These are phyloP conservation scores for Chanos chanos DNA, from an alignment of 2,797 vertebrate species.

Conservation along the genomic window DNA sequence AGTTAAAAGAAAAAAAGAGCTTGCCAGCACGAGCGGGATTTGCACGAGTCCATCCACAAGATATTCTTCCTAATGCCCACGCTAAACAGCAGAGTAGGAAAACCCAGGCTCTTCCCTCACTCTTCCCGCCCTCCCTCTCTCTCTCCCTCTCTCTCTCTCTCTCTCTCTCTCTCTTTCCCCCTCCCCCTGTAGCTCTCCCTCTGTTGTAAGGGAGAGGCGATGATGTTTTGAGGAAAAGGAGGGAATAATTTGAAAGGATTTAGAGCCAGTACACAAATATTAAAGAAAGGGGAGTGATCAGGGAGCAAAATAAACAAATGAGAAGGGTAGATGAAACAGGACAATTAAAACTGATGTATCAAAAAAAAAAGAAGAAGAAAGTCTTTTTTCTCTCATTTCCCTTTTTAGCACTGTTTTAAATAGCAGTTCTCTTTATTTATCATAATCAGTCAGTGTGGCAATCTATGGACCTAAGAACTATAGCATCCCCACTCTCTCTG, in stretches of 20 bases:
- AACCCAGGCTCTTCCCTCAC: constrained; percentile 41
- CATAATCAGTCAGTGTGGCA: constrained; percentile 41
- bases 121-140: constrained; percentile 35
- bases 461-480: constrained; percentile 21
- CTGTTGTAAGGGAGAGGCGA: constrained; percentile 31
- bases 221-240: constrained; percentile 50
- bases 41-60: constrained; percentile 38
- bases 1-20: no score
- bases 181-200: constrained; percentile 47
- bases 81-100: constrained; percentile 55
- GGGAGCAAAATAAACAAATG: constrained; percentile 29
- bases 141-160: constrained; percentile 17
- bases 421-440: constrained; percentile 43
- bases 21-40: no score
- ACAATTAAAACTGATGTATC: constrained; percentile 26
- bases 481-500: constrained; percentile 57
- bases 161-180: constrained; percentile 32
- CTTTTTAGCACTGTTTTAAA: constrained; percentile 33
- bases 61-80: constrained; percentile 63
- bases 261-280: constrained; percentile 19
- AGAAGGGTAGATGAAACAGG: constrained; percentile 31
- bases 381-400: constrained; percentile 27
- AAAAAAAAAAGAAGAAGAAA: constrained; percentile 6
- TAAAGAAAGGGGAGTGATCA: constrained; percentile 35
- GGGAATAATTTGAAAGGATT: constrained; percentile 43